Conservation (phyloP, 2,113 vertebrate genomes). For the Xenopus borealis region DNA sequence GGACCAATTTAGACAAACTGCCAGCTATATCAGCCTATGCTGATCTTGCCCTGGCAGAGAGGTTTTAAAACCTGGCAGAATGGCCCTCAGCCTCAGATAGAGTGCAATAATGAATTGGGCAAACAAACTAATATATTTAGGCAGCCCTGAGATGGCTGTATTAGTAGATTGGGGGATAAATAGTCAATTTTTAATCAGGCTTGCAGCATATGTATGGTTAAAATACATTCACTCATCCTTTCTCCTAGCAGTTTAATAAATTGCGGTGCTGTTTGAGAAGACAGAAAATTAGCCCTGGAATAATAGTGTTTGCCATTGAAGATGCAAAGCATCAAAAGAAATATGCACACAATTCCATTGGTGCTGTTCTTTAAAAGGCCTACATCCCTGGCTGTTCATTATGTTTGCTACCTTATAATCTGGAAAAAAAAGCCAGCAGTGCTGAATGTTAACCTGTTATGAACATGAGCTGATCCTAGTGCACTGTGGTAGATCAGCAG, state of each 20-base stretch:
- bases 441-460: too few species aligned
- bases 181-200: background rate
- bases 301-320: background rate
- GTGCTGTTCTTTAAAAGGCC: background rate
- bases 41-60: too few species aligned
- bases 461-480: too few species aligned
- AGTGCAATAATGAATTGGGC: too few species aligned
- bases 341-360: background rate
- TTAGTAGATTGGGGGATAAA: constrained; percentile 1
- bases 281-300: background rate
- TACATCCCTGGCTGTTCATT: background rate
- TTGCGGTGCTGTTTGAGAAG: background rate
- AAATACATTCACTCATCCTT: background rate
- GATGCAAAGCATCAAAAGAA: background rate
- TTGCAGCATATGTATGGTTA: background rate
- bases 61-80: too few species aligned
- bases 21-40: too few species aligned
- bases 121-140: background rate
- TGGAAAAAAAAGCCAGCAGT: too few species aligned
- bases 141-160: background rate
- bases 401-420: background rate
- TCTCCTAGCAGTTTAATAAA: background rate
- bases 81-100: too few species aligned
- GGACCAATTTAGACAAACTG: too few species aligned
- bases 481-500: too few species aligned